phyloP scores from a whole-genome alignment of 2,797 vertebrate genomes.

The Hybognathus amarus region DNA sequence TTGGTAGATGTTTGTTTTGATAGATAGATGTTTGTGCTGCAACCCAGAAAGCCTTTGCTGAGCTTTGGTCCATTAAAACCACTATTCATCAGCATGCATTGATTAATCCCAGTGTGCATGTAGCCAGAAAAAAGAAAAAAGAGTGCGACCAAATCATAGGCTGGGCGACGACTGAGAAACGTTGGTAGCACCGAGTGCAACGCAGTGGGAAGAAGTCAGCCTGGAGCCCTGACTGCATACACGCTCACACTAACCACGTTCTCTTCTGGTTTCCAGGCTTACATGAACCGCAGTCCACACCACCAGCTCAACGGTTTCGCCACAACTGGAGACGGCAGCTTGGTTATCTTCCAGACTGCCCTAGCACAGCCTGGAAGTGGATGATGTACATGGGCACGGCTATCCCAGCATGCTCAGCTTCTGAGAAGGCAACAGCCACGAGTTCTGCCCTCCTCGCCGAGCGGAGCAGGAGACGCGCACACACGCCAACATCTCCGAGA shows the following conservation, averaged over 20 bases:
- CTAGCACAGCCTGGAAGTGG: constrained; percentile 59
- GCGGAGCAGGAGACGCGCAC: neutral
- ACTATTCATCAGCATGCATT: too few species aligned
- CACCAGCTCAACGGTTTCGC: constrained; percentile 55
- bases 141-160: too few species aligned
- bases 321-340: constrained; percentile 54
- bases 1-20: too few species aligned
- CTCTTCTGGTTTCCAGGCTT: constrained; percentile 63
- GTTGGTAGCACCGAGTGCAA: too few species aligned
- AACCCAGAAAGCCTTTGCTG: too few species aligned
- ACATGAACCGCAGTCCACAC: constrained; percentile 60
- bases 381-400: neutral
- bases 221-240: too few species aligned
- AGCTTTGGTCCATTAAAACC: too few species aligned
- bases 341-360: constrained; percentile 75
- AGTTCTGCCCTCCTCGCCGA: neutral
- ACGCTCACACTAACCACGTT: neutral
- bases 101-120: too few species aligned
- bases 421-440: neutral
- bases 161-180: too few species aligned
- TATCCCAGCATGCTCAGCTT: neutral
- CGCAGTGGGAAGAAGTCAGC: too few species aligned
- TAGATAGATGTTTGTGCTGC: too few species aligned
- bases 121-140: too few species aligned
- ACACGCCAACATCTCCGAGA: neutral